Percentiles rank a stretch among this genome's conserved stretches.
These are phyloP conservation scores for Villa cingulata DNA, from an alignment of 2,888 invertebrate species.

Conservation along the genomic window DNA sequence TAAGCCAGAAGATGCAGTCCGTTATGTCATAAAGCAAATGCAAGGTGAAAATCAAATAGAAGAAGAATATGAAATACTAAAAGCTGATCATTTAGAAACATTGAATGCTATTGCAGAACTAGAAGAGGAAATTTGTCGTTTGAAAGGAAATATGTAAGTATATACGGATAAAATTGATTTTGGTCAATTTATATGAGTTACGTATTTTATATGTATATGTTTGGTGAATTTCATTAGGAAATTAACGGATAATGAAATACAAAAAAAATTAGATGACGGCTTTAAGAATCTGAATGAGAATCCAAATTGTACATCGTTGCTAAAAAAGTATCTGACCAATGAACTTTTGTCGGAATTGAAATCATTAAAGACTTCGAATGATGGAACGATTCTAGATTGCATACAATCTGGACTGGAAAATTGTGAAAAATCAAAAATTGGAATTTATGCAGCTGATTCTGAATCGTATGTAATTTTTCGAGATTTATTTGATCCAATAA, in stretches of 20 bases:
- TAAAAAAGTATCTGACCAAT: conserved; percentile 47
- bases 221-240: not conserved
- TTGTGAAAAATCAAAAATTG: conserved; percentile 47
- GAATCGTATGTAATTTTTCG: conserved; percentile 49
- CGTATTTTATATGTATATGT: too few relatives aligned
- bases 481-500: conserved; percentile 51
- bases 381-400: conserved; percentile 47
- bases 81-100: conserved; percentile 28
- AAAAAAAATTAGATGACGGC: conserved; percentile 28
- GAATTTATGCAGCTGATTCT: conserved; percentile 52
- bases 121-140: conserved; percentile 29
- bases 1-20: conserved; percentile 34
- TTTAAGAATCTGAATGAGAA: conserved; percentile 39
- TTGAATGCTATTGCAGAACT: conserved; percentile 24
- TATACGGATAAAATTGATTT: too few relatives aligned
- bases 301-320: conserved; percentile 42
- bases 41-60: conserved; percentile 34
- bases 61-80: conserved; percentile 28
- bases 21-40: conserved; percentile 33
- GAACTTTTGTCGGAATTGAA: conserved; percentile 42
- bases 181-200: too few relatives aligned
- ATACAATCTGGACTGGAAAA: conserved; percentile 51
- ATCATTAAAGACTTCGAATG: conserved; percentile 40
- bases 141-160: conserved; percentile 24
- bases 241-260: not conserved